A percentile compares a stretch with the other conserved stretches of the same genome.
Conservation (phyloP, 2,888 invertebrate genomes). For the Aelia acuminata region DNA sequence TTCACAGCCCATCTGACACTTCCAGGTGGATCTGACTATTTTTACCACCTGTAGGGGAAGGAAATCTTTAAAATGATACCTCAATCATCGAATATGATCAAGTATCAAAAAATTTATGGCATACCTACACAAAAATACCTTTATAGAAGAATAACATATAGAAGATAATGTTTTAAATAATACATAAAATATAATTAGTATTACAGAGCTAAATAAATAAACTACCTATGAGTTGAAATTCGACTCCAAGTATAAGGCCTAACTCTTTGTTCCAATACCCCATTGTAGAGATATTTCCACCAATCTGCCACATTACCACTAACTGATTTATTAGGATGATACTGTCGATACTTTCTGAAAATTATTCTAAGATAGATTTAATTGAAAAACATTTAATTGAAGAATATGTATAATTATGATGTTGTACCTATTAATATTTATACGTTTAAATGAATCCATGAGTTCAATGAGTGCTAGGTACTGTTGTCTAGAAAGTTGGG, state of each 20-base stretch:
- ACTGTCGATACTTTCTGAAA: slow-evolving; percentile 75
- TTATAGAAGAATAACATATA: too few relatives aligned
- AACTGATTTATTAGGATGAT: slow-evolving; percentile 75
- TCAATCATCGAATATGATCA: too few relatives aligned
- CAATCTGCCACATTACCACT: slow-evolving; percentile 76
- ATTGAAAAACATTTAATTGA: not conserved
- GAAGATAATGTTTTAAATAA: too few relatives aligned
- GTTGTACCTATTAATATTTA: slow-evolving; percentile 77
- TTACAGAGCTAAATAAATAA: not conserved
- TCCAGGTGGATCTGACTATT: too few relatives aligned
- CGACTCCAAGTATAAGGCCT: slow-evolving; percentile 82
- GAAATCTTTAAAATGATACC: too few relatives aligned
- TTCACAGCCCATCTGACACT: too few relatives aligned
- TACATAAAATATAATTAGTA: too few relatives aligned
- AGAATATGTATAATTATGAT: not conserved
- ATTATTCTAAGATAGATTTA: not conserved
- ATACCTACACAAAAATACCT: too few relatives aligned
- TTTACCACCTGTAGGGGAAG: too few relatives aligned
- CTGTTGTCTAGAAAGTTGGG: slow-evolving; percentile 81
- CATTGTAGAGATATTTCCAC: slow-evolving; percentile 84
- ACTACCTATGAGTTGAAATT: slow-evolving; percentile 77
- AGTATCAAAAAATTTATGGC: too few relatives aligned
- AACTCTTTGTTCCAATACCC: slow-evolving; percentile 80
- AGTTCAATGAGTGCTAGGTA: slow-evolving; percentile 72
- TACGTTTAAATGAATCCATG: slow-evolving; percentile 71